Evolutionary conservation across 2,888 invertebrate species (phyloP).

Genomic region (Corbicula japonica): DNA sequence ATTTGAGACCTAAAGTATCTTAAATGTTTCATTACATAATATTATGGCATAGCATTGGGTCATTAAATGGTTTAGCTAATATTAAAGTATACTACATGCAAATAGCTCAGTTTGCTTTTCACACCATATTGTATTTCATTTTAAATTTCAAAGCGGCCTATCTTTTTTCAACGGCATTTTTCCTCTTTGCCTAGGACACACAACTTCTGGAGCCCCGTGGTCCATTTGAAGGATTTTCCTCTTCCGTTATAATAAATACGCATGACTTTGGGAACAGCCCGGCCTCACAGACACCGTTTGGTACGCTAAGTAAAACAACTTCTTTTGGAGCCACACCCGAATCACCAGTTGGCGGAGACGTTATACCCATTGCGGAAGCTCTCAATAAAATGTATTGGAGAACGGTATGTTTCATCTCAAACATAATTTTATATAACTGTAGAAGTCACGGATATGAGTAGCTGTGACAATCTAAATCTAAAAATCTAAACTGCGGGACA

Average conservation of each 20-base stretch:
- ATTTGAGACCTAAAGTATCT: too few species aligned
- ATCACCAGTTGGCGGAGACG: constrained; percentile 5
- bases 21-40: too few species aligned
- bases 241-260: constrained; percentile 11
- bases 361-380: constrained; percentile 27
- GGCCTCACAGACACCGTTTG: not conserved
- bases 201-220: constrained; percentile 11
- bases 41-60: too few species aligned
- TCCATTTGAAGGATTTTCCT: not conserved
- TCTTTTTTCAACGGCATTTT: constrained; percentile 4
- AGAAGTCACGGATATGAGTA: too few species aligned
- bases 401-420: constrained; percentile 7
- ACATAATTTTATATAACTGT: not conserved
- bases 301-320: not conserved
- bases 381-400: constrained; percentile 25
- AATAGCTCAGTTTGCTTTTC: too few species aligned
- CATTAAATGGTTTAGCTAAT: too few species aligned
- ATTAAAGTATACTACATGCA: too few species aligned
- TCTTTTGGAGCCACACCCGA: not conserved
- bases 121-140: too few species aligned
- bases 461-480: too few species aligned
- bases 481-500: too few species aligned
- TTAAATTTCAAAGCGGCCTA: too few species aligned
- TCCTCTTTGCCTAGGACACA: too few species aligned
- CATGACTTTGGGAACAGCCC: constrained; percentile 9